A percentile compares a stretch with the other conserved stretches of the same genome.
Conservation (phyloP, 2,888 invertebrate genomes). For the Gonocerus acuteangulatus region DNA sequence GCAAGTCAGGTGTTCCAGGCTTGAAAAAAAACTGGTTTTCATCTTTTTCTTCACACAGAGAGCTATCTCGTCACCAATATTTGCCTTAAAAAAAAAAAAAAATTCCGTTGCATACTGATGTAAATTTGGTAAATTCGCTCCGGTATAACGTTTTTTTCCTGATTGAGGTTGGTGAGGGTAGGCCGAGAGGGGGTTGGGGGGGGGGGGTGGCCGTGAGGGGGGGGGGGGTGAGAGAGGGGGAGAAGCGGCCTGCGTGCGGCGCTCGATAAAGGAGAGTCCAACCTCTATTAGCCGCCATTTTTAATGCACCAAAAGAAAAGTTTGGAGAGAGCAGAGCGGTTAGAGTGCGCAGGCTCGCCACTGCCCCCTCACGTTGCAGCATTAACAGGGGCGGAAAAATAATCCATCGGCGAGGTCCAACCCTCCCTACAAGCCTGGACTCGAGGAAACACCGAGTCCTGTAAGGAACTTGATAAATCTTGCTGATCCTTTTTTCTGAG, state of each 20-base stretch:
- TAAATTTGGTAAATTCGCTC: conserved; percentile 12
- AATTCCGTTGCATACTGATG: conserved; percentile 3
- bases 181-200: conserved; percentile 2
- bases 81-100: not conserved
- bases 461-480: too few relatives aligned
- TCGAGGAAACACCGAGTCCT: too few relatives aligned
- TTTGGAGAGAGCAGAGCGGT: conserved; percentile 29
- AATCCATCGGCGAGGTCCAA: conserved; percentile 4
- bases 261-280: conserved; percentile 36
- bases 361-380: conserved; percentile 15
- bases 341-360: conserved; percentile 21
- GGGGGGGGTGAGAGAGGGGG: not conserved
- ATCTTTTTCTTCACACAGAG: not conserved
- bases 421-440: not conserved
- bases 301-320: conserved; percentile 37
- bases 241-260: conserved; percentile 14
- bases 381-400: conserved; percentile 18
- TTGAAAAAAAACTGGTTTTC: not conserved
- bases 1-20: not conserved
- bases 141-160: conserved; percentile 8
- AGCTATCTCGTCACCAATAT: conserved; percentile 1
- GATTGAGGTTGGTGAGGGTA: conserved; percentile 4
- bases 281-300: conserved; percentile 37
- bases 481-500: too few relatives aligned
- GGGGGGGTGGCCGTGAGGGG: not conserved